Evolutionary conservation across 2,113 vertebrate species (phyloP), one percentile per base, ranked within the genome.

Genomic region (Bubo bubo): DNA sequence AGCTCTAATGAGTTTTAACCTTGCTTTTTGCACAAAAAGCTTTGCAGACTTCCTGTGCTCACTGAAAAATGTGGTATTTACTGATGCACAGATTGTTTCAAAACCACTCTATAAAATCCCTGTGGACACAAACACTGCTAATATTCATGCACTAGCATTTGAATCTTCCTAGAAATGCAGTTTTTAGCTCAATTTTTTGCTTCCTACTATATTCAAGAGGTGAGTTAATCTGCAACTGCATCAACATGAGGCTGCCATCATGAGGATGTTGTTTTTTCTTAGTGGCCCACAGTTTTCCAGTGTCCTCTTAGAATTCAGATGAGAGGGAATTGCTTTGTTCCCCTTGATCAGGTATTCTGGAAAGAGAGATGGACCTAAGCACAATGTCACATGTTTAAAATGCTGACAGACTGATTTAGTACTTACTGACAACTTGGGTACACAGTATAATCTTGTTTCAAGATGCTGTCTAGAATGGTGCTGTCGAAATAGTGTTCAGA

Each of bases 1-100:
- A 91, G 80, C 93, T 73, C 63, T 97, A 96, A 97, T 94, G 96
- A 97, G 82, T 95, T 96, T 92, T 91, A 95, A 91, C 91, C 73
- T 96, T 85, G 94, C 76, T 88, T 96, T 94, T 96, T 97, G 86
- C 91, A 77, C 94, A 97, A 95, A 97, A 97, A 96, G 79, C 95
- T 96, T 93, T 91, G 77, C 75, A 79, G 91, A 49, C 95, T 96
- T 97, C 93, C 95, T 95, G 93, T 59, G 77, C 77, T 92, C 52
- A 28, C 45, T 86, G 86, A 80, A 93, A 96, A 94, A 94, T 94
- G 84, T 88, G 95, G 58, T 87, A 60, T 97, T 94, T 97, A 85
- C 68, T 79, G 73, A 94, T 62, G 93, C 63, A 83, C 77, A 92
- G 71, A 83, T 94, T 96, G 93, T 81, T 94, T 96, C 62, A 45